Base-by-base conservation (phyloP, 2,113 vertebrate genomes). In the Actenoides lindsayi region DNA sequence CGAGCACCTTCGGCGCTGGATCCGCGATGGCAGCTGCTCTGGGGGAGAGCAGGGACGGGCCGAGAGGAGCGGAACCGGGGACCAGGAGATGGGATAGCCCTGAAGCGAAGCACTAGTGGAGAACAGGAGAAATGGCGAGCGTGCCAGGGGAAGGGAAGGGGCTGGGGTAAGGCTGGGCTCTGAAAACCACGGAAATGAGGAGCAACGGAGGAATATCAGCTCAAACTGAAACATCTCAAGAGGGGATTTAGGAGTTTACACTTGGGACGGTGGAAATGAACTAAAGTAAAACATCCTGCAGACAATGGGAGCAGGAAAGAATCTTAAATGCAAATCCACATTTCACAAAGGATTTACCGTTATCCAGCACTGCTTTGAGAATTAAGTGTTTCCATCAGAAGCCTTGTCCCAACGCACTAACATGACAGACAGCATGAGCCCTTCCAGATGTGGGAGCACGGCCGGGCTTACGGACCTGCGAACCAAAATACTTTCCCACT, bases 311-410 rank as follows among this genome's bases (percentile, higher is more conserved):
- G 85, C 85, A 74, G 85, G 75, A 95, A 94, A 80, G 90, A 93
- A 87, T 90, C 93, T 90, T 94, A 94, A 91, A 88, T 68, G 87
- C 82, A 96, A 94, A 96, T 88, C 93, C 90, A 90, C 60, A 39
- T 89, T 92, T 95, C 89, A 89, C 69, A 83, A 94, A 95, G 96
- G 93, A 92, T 94, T 96, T 95, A 44, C 39, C 51, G 3, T 81
- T 81, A 94, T 92, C 89, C 94, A 82, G 81, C 77, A 74, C 80
- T 3, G 1, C 93, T 95, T 90, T 96, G 79, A 94, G 97, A 95
- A 92, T 95, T 96, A 97, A 96, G 82, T 96, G 93, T 73, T 96
- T 96, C 92, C 92, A 91, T 95, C 85, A 93, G 85, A 83, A 94
- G 53, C 16, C 82, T 83, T 78, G 94, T 95, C 94, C 85, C 88